Conservation (phyloP, 1,140 invertebrate species). For the Temnothorax nylanderi region DNA sequence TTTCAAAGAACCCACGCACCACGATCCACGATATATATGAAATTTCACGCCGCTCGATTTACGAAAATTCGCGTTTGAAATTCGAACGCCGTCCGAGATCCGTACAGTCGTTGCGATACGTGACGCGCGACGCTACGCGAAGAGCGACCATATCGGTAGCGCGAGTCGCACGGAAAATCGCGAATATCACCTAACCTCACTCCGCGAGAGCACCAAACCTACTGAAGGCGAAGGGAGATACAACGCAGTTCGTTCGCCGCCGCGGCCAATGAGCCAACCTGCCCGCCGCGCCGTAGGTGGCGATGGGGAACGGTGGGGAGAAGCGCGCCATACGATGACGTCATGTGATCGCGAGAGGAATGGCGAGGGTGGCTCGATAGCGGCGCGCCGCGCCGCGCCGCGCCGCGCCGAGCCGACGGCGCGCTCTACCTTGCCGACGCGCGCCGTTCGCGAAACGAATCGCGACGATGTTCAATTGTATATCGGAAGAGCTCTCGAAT, state of each 20-base stretch:
- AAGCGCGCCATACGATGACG: constrained; percentile 32
- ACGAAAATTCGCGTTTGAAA: constrained; percentile 14
- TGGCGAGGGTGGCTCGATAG: background rate
- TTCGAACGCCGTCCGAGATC: constrained; percentile 8
- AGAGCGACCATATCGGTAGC: constrained; percentile 68
- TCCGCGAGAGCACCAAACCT: constrained; percentile 71
- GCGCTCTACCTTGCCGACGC: constrained; percentile 61
- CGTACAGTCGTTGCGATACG: background rate
- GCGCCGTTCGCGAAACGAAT: background rate
- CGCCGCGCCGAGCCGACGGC: background rate
- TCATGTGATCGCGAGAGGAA: constrained; percentile 9
- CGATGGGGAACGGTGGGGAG: constrained; percentile 6
- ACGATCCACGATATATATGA: background rate
- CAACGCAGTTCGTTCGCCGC: constrained; percentile 44
- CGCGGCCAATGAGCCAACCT: background rate
- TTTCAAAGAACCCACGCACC: constrained; percentile 5
- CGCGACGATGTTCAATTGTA: background rate
- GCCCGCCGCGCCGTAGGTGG: constrained; percentile 14
- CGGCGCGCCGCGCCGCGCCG: background rate
- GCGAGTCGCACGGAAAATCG: constrained; percentile 10
- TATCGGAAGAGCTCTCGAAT: constrained; percentile 3
- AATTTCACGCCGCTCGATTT: background rate
- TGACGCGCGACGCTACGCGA: constrained; percentile 57
- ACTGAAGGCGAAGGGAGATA: constrained; percentile 49
- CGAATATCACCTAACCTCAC: constrained; percentile 46